Evolutionary conservation across 2,113 vertebrate species (phyloP), one percentile per base, ranked within the genome.

Genomic region (Leptocoma aspasia): DNA sequence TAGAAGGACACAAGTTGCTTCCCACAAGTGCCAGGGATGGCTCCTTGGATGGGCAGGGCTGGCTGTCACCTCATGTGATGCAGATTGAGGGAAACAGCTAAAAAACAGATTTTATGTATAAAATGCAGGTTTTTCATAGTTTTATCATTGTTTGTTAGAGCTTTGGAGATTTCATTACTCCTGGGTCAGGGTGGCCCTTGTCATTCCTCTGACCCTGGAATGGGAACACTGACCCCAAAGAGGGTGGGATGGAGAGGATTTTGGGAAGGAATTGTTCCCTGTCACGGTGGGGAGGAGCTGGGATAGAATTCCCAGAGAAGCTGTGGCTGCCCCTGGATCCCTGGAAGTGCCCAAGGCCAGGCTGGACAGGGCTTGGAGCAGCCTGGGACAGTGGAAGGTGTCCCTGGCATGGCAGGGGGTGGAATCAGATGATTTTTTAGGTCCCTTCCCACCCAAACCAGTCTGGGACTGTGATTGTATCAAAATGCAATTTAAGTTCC

Each of bases 211-310:
- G 41, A 28, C 24, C 22, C 23, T 8, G 75, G n/a, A 45, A 41
- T 47, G n/a, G 49, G 56, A 41, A 4, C 33, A 9, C 20, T 61
- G 56, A 24, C 12, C 30, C 37, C 15, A 50, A 9, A 28, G 22
- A 15, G 42, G 42, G 12, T 1, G 3, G 13, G 10, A 9, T 10
- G 3, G 50, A 2, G 57, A 42, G 22, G 35, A 44, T 37, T 0
- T 28, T 33, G 31, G 57, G 27, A 0, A 37, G 42, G 18, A 50
- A 56, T 57, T 44, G 0, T 0, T 57, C 5, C 4, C 66, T 41
- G 35, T 0, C 4, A 79, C 30, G 53, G 7, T 68, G 53, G 4
- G 0, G 0, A 59, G 16, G 26, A 17, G 3, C 53, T 86, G 82
- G 44, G 30, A 35, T 31, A 57, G 50, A 21, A 17, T 84, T 2